These are phyloP conservation scores for Mesembrinibis cayennensis DNA, from an alignment of 2,113 vertebrate species.

Conservation along the genomic window DNA sequence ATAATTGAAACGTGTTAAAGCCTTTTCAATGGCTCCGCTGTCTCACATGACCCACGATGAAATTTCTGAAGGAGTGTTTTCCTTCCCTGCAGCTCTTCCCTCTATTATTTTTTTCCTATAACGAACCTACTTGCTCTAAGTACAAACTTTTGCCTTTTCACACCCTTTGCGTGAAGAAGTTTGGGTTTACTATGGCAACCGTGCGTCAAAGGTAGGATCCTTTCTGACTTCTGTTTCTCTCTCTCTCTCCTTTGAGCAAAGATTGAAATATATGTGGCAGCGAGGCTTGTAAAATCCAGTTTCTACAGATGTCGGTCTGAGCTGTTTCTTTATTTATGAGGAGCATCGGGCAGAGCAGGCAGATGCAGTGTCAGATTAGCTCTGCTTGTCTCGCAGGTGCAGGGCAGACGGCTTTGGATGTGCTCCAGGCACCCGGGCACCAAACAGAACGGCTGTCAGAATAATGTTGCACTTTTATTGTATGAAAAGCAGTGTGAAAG, in stretches of 20 bases:
- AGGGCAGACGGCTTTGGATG: neutral
- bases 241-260: neutral
- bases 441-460: neutral
- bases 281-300: neutral
- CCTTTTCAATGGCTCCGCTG: slow-evolving; percentile 23
- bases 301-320: neutral
- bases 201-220: slow-evolving; percentile 71
- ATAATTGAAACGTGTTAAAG: neutral
- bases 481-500: neutral
- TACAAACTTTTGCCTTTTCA: slow-evolving; percentile 19
- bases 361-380: neutral
- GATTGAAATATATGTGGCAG: neutral
- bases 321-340: neutral
- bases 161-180: neutral
- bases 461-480: neutral
- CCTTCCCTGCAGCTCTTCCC: neutral
- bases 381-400: neutral
- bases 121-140: slow-evolving; percentile 14
- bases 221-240: neutral
- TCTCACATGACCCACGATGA: slow-evolving; percentile 34
- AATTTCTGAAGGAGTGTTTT: slow-evolving; percentile 31
- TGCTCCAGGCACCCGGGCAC: neutral
- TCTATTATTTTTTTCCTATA: neutral
- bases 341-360: neutral
- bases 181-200: slow-evolving; percentile 30